Evolutionary conservation across 2,797 vertebrate genomes (phyloP), one percentile per base, ranked within the genome.

Genomic region (Lateolabrax maculatus): DNA sequence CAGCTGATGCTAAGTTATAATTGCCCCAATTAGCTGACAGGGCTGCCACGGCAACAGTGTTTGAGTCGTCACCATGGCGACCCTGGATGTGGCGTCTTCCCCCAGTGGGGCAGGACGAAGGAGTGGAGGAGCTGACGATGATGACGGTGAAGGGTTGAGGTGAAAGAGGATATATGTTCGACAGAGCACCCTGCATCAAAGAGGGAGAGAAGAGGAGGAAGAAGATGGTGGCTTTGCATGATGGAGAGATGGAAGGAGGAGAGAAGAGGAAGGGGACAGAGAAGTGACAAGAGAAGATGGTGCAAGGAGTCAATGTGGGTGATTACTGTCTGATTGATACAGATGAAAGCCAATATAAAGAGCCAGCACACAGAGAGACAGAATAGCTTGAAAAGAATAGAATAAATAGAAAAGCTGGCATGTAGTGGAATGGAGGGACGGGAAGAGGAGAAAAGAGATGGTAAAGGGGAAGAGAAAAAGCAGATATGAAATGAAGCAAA

Each of bases 1-100:
- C 89, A 89, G 88, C 88, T 93, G 89, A 86, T 90, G 85, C 86
- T 82, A 76, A 72, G 78, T 87, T 89, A 79, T 92, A 94, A 95
- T 93, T 93, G 90, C 83, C 84, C 93, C 93, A 93, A 94, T 95
- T 95, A 95, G 91, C 76, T 89, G 88, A 88, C 85, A 86, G 75
- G 84, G 91, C 91, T 86, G 72, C 87, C 80, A 87, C 62, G 75
- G 89, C 84, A 86, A 87, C 89, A 77, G 84, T 86, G 89, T 93
- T 94, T 87, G 87, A 81, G 66, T 49, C 18, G 87, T 95, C 84
- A 79, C 90, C 88, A 68, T 92, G 91, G 90, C 52, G 72, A 92
- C 82, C 31, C 8, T n/a, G 1, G 71, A 56, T 74, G 72, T 37
- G n/a, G 79, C 67, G 34, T 74, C 77, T 73, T 80, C 77, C 75